phyloP scores from a whole-genome alignment of 2,797 vertebrate species.

The Lycodopsis pacificus region DNA sequence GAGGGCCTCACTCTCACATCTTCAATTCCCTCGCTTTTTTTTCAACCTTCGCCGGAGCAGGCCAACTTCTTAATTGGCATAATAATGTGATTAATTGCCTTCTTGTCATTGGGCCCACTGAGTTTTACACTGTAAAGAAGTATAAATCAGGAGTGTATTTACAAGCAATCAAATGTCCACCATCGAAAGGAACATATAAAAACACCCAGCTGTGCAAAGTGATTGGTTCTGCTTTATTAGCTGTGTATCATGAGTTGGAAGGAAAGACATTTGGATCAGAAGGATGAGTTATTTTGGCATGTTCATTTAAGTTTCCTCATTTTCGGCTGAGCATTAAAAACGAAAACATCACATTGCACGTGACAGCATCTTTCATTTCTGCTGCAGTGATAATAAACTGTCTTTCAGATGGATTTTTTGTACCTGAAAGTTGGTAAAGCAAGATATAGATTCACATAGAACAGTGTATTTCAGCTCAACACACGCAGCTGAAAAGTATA shows the following conservation, averaged over 20 bases:
- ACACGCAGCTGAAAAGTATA: neutral
- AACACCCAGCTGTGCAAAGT: constrained; percentile 78
- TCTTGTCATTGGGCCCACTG: constrained; percentile 75
- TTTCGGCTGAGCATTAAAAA: constrained; percentile 9
- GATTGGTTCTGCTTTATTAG: constrained; percentile 78
- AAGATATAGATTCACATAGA: neutral
- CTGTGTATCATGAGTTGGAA: constrained; percentile 54
- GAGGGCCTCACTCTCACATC: constrained; percentile 39
- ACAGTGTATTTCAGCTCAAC: neutral
- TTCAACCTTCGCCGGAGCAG: constrained; percentile 60
- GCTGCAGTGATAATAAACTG: neutral
- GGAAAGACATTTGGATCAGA: constrained; percentile 39
- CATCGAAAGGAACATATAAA: constrained; percentile 73
- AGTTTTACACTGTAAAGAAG: constrained; percentile 74
- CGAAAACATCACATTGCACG: neutral
- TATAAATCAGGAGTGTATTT: constrained; percentile 79
- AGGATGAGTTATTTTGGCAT: constrained; percentile 32
- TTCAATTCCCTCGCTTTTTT: constrained; percentile 41
- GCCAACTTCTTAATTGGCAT: constrained; percentile 77
- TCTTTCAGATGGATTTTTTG: neutral
- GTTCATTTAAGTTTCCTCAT: neutral
- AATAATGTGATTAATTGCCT: constrained; percentile 82
- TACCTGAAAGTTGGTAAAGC: neutral
- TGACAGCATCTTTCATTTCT: neutral
- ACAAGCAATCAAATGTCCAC: constrained; percentile 75